These are phyloP conservation scores for Mechanitis messenoides DNA, from an alignment of 2,888 invertebrate species.

Conservation along the genomic window DNA sequence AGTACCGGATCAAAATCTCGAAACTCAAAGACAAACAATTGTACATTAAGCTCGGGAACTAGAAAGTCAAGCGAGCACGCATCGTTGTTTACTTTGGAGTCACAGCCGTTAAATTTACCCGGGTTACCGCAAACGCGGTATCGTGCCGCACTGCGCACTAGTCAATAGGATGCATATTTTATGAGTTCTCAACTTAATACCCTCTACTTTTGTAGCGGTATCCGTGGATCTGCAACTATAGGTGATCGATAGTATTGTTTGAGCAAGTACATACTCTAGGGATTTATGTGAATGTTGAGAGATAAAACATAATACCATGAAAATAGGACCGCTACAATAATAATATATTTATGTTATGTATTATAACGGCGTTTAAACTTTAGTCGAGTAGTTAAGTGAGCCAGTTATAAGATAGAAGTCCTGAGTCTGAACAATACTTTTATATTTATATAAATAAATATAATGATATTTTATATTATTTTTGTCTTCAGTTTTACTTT, in stretches of 20 bases:
- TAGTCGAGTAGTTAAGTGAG: too few relatives aligned
- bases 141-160: conserved; percentile 61
- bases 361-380: too few relatives aligned
- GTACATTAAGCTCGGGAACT: conserved; percentile 44
- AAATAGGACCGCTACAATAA: too few relatives aligned
- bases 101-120: conserved; percentile 47
- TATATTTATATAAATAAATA: too few relatives aligned
- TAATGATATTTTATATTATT: too few relatives aligned
- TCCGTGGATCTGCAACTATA: conserved; percentile 24
- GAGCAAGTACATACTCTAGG: conserved; percentile 2
- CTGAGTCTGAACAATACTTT: too few relatives aligned
- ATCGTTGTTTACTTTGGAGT: conserved; percentile 59
- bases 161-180: conserved; percentile 72
- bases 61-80: conserved; percentile 44
- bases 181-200: conserved; percentile 48
- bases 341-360: too few relatives aligned
- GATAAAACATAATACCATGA: too few relatives aligned
- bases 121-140: conserved; percentile 44
- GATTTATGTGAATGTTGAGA: background rate
- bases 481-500: too few relatives aligned
- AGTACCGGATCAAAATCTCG: conserved; percentile 36
- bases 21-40: conserved; percentile 44
- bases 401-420: too few relatives aligned
- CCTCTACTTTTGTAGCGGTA: conserved; percentile 28
- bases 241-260: conserved; percentile 19